These are phyloP conservation scores for Heterodera carotae DNA, from an alignment of 1,140 invertebrate species.

Conservation along the genomic window DNA sequence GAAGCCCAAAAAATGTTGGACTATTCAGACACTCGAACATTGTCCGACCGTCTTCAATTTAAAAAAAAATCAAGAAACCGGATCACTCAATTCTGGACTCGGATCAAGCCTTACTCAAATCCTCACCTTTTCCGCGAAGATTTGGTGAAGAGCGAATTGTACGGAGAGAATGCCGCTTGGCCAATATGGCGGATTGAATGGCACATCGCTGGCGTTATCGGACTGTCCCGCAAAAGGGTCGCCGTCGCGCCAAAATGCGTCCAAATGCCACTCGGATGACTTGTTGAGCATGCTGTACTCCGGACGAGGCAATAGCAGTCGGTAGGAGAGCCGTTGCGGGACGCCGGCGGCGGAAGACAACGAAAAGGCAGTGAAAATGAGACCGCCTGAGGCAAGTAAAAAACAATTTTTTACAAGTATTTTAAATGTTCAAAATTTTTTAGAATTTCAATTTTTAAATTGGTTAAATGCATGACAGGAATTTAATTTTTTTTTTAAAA, in stretches of 20 bases:
- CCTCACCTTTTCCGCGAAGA: slow-evolving; percentile 31
- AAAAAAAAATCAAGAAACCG: no score
- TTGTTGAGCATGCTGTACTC: not conserved
- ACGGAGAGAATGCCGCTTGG: slow-evolving; percentile 48
- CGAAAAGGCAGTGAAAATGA: slow-evolving; percentile 40
- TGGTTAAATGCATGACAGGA: no score
- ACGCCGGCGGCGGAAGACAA: not conserved
- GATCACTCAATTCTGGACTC: no score
- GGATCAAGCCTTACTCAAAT: not conserved
- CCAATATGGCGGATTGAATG: slow-evolving; percentile 44
- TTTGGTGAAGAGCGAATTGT: slow-evolving; percentile 52
- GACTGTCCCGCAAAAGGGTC: slow-evolving; percentile 37
- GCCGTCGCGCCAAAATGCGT: slow-evolving; percentile 51
- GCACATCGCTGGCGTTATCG: slow-evolving; percentile 41
- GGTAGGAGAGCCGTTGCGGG: slow-evolving; percentile 33
- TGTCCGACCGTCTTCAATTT: no score
- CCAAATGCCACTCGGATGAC: slow-evolving; percentile 38
- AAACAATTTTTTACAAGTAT: no score
- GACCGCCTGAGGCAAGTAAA: slow-evolving; percentile 38
- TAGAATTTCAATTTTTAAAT: no score
- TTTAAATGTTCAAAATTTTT: no score
- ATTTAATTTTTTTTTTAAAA: no score
- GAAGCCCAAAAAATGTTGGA: no score
- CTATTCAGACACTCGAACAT: no score
- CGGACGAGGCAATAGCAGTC: slow-evolving; percentile 38